Evolutionary conservation across 2,888 invertebrate species (phyloP).

Genomic region (Acrobasis consociella): DNA sequence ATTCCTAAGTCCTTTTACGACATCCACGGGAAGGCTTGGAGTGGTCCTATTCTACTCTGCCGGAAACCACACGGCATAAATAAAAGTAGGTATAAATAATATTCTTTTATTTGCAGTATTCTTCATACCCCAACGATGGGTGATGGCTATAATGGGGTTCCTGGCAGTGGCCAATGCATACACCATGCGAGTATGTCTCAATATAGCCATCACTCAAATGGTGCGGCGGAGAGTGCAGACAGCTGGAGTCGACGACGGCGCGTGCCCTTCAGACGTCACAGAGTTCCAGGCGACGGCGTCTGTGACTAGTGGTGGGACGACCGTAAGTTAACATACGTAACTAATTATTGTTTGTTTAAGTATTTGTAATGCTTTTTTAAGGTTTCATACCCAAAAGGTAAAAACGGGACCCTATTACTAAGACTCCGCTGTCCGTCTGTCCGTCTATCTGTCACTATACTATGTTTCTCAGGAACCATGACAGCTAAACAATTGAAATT

Average conservation of each 20-base stretch:
- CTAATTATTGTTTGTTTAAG: no score
- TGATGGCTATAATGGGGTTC: constrained; percentile 89
- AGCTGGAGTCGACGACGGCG: constrained; percentile 56
- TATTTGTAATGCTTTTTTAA: no score
- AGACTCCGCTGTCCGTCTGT: no score
- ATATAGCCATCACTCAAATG: constrained; percentile 88
- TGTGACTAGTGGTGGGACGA: constrained; percentile 49
- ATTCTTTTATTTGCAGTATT: constrained; percentile 71
- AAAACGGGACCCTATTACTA: no score
- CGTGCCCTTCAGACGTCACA: constrained; percentile 51
- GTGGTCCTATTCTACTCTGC: no score
- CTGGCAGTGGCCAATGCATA: constrained; percentile 88
- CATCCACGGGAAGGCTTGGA: no score
- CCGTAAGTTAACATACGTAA: constrained; percentile 46
- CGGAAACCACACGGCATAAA: no score
- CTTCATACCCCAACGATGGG: constrained; percentile 86
- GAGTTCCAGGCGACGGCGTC: constrained; percentile 27
- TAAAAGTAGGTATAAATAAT: neutral
- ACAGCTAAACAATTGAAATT: no score
- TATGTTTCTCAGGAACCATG: no score
- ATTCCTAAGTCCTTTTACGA: no score
- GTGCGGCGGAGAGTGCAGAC: constrained; percentile 62
- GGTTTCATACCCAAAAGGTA: no score
- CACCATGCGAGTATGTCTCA: constrained; percentile 88
- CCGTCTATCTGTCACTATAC: no score